Evolutionary conservation across 2,888 invertebrate genomes (phyloP).

Genomic region (Serrognathus titanus): DNA sequence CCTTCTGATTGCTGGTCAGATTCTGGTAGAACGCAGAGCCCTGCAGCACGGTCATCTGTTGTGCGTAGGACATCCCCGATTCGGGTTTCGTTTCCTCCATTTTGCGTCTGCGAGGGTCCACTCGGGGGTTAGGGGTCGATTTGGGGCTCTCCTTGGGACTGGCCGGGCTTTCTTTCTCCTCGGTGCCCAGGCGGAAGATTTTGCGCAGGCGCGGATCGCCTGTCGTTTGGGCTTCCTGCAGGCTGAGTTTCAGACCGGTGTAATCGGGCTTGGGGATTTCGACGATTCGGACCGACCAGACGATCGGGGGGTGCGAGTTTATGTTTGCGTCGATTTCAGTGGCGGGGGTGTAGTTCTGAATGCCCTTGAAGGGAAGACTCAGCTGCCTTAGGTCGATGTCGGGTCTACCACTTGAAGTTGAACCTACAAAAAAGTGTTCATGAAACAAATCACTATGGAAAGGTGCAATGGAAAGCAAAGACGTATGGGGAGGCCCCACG

Average conservation of each 20-base stretch:
- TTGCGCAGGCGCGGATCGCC: conserved; percentile 74
- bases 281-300: conserved; percentile 59
- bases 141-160: conserved; percentile 50
- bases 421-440: conserved; percentile 2
- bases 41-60: conserved; percentile 62
- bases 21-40: conserved; percentile 69
- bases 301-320: conserved; percentile 71
- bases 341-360: conserved; percentile 77
- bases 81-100: conserved; percentile 30
- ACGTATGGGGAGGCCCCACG: too few relatives aligned
- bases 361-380: conserved; percentile 52
- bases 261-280: conserved; percentile 74
- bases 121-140: conserved; percentile 50
- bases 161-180: conserved; percentile 59
- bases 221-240: conserved; percentile 67
- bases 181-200: conserved; percentile 65
- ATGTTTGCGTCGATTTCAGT: conserved; percentile 83
- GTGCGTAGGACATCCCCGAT: conserved; percentile 53
- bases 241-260: conserved; percentile 67
- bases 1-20: conserved; percentile 68
- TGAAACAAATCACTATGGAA: too few relatives aligned
- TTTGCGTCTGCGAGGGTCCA: conserved; percentile 46
- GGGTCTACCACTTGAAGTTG: conserved; percentile 46
- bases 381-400: conserved; percentile 71
- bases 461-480: too few relatives aligned